Base-by-base conservation (phyloP, 2,888 invertebrate species). In the Conus canariensis region DNA sequence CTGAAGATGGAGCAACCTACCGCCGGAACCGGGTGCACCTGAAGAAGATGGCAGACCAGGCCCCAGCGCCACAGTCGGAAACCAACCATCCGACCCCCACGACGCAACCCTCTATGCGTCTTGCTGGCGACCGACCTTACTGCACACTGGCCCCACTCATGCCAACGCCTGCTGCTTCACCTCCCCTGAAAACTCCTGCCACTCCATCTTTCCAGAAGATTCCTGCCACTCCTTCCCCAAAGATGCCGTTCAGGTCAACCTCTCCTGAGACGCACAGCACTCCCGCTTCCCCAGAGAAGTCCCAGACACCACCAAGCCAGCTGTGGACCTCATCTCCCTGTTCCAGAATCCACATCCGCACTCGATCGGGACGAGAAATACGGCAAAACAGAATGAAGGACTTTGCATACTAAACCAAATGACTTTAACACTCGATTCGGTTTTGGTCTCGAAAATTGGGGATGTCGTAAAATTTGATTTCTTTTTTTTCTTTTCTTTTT, bases 271-370 rank as follows among this genome's bases (percentile, higher is more conserved):
- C 77, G 25, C 30, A 30, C 77, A 25, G 7, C 8, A 77, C 77
- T 77, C 77, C 77, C 30, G 77, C 77, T 77, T 77, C 77, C 30
- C 77, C 77, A 77, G 30, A 77, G 77, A 77, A 59, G 80, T 58
- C 77, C 89, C 45, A 60, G 64, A 59, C 83, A 64, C 60, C n/a
- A n/a, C n/a, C n/a, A n/a, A n/a, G n/a, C n/a, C n/a, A n/a, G n/a
- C n/a, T n/a, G n/a, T n/a, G n/a, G 56, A 70, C 30, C 1, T 19
- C 77, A 77, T 77, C 77, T 25, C 30, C 77, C 25, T 77, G 25
- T 14, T 77, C 77, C n/a, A n/a, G 25, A 77, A 77, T 77, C 30
- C 77, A 2, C 25, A 25, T 77, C 30, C 77, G 30, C 77, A 77
- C 77, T 77, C 25, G 77, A 77, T 77, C 1, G 9, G 77, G 77